A percentile compares a stretch with the other conserved stretches of the same genome.
Evolutionary conservation across 2,888 invertebrate species (phyloP).

Genomic region (Pherbina coryleti): DNA sequence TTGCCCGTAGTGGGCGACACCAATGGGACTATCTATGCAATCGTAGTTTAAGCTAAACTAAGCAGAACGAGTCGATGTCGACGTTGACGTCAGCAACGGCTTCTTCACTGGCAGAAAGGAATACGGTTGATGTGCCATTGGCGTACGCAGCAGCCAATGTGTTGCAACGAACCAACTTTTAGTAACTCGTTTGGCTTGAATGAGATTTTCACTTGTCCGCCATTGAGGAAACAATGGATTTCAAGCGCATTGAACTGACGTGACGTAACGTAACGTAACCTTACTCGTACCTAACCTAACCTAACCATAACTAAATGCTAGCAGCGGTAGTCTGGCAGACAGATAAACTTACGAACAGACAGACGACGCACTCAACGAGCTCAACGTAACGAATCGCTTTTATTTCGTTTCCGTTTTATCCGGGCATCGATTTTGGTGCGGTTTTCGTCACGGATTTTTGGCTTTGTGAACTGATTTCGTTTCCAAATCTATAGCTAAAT

Average conservation of each 20-base stretch:
- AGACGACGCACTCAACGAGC: not conserved
- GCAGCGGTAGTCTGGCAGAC: not conserved
- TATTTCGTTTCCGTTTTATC: constrained; percentile 12
- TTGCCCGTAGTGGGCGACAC: not conserved
- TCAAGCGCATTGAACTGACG: constrained; percentile 18
- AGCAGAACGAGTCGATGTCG: not conserved
- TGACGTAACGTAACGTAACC: not conserved
- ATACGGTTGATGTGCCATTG: too few relatives aligned
- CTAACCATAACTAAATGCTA: too few relatives aligned
- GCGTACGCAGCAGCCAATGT: too few relatives aligned
- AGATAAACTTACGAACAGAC: not conserved
- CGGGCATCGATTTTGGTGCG: constrained; percentile 26
- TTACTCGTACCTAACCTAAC: not conserved
- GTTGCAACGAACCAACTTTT: too few relatives aligned
- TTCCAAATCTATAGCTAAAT: constrained; percentile 4
- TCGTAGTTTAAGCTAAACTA: not conserved
- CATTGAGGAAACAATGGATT: not conserved
- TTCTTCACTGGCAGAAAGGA: too few relatives aligned
- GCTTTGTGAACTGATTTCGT: constrained; percentile 14
- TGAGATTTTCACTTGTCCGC: not conserved
- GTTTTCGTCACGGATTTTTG: constrained; percentile 34
- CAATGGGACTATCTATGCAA: not conserved
- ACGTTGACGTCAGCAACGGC: too few relatives aligned
- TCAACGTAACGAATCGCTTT: constrained; percentile 8
- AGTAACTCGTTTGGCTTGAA: not conserved